Conservation (phyloP, 2,797 vertebrate species). For the Dromococcyx pavoninus region DNA sequence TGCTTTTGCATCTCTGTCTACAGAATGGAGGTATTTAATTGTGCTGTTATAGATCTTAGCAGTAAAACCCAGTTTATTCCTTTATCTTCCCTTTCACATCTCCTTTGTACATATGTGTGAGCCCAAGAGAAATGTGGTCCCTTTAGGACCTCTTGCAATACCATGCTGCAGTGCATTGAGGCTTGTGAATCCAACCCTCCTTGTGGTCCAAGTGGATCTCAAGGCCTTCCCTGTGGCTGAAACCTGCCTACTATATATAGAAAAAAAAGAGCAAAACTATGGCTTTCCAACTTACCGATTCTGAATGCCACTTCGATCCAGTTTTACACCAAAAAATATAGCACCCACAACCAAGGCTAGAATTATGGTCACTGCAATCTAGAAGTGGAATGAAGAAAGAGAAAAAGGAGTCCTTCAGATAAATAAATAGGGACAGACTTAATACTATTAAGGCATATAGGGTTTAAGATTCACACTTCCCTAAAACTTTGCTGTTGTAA, state of each 20-base stretch:
- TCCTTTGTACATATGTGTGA: neutral
- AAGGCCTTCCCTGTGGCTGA: neutral
- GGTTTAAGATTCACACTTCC: neutral
- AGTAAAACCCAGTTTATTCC: neutral
- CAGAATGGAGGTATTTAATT: neutral
- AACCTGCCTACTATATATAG: neutral
- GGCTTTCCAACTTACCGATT: slow-evolving; percentile 60
- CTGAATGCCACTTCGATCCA: slow-evolving; percentile 70
- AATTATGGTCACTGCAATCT: slow-evolving; percentile 58
- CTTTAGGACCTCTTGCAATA: neutral
- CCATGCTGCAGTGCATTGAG: neutral
- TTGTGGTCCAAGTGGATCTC: neutral
- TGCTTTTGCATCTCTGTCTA: neutral
- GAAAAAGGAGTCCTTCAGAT: neutral
- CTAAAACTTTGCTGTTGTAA: neutral
- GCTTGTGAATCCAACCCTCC: neutral
- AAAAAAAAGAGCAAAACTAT: neutral
- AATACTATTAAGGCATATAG: neutral
- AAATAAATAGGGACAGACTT: neutral
- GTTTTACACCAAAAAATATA: slow-evolving; percentile 66
- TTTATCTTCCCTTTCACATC: neutral
- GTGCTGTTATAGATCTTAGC: neutral
- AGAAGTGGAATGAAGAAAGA: neutral
- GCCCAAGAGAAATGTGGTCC: neutral
- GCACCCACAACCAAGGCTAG: slow-evolving; percentile 70